Evolutionary conservation across 2,888 invertebrate species (phyloP).

Genomic region (Argyresthia albistria): DNA sequence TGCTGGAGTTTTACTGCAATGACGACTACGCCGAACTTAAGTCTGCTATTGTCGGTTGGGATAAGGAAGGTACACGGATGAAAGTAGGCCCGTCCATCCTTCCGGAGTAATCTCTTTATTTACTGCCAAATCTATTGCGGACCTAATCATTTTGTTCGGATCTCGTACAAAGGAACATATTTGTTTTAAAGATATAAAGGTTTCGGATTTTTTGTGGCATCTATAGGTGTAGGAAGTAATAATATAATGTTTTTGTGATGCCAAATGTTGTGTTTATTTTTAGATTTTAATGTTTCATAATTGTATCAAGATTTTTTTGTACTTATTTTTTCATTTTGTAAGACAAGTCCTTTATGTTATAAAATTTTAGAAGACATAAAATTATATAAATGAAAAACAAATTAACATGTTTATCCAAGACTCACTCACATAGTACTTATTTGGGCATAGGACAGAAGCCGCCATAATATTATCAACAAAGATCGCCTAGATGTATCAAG

Average conservation of each 20-base stretch:
- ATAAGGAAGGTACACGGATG: slow-evolving; percentile 47
- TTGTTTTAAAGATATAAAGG: neutral
- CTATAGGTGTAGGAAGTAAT: too few species aligned
- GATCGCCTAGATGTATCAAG: slow-evolving; percentile 44
- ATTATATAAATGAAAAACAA: neutral
- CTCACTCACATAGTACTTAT: slow-evolving; percentile 36
- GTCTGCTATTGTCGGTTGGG: slow-evolving; percentile 52
- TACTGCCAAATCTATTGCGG: slow-evolving; percentile 34
- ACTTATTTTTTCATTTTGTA: too few species aligned
- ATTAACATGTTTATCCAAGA: neutral
- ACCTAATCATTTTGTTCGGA: slow-evolving; percentile 34
- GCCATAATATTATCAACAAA: slow-evolving; percentile 33
- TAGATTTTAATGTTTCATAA: too few species aligned
- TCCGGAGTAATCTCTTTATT: slow-evolving; percentile 48
- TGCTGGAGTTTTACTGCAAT: slow-evolving; percentile 45
- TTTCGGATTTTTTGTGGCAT: too few species aligned
- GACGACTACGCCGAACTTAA: slow-evolving; percentile 46
- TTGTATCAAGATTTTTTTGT: too few species aligned
- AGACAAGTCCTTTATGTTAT: too few species aligned
- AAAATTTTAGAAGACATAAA: too few species aligned
- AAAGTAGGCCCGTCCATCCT: slow-evolving; percentile 27
- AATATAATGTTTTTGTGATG: too few species aligned
- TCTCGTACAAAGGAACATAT: neutral
- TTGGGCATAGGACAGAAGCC: slow-evolving; percentile 42
- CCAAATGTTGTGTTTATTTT: too few species aligned